Base-by-base conservation (phyloP, 1,140 invertebrate genomes). In the Arctopsyche grandis region DNA sequence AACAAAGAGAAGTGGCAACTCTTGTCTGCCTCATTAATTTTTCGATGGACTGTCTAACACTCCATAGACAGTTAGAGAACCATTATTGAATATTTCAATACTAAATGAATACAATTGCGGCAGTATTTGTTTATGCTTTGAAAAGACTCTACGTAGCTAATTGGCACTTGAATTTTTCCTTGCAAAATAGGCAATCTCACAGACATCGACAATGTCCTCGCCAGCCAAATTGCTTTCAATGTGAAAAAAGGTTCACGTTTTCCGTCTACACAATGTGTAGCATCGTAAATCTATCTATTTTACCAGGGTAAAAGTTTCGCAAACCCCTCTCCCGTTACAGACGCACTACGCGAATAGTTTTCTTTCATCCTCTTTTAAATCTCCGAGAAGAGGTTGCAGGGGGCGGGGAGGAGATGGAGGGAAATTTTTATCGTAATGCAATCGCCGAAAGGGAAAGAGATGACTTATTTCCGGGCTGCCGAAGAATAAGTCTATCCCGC, bases 341-440 rank as follows among this genome's bases (percentile, higher is more conserved):
- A 52, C n/a, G 10, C 19, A 26, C 21, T 10, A 9, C 9, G 63
- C 63, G 63, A 66, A 66, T 66, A 66, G 63, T 52, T 66, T 66
- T 66, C 63, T 22, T 66, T 66, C 63, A 66, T 66, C 63, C 63
- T 66, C 63, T 66, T 66, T 66, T 66, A 66, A 66, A 66, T 66
- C 63, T n/a, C n/a, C n/a, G n/a, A n/a, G 63, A 10, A 66, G 24
- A 66, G 29, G 3, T 38, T 38, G 29, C 1, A 7, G 29, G 29
- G 29, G 29, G 29, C 3, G 63, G 22, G 63, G 9, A 9, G 63
- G 63, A 71, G 22, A 48, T 71, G 22, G 63, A 21, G 21, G 63
- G 63, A 71, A 48, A 48, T 71, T 71, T 71, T 71, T 71, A 71
- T 71, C 69, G 69, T 71, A 71, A 71, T 71, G 38, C 44, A 71